These are phyloP conservation scores for Merops nubicus DNA, from an alignment of 2,113 vertebrate genomes.

Conservation along the genomic window DNA sequence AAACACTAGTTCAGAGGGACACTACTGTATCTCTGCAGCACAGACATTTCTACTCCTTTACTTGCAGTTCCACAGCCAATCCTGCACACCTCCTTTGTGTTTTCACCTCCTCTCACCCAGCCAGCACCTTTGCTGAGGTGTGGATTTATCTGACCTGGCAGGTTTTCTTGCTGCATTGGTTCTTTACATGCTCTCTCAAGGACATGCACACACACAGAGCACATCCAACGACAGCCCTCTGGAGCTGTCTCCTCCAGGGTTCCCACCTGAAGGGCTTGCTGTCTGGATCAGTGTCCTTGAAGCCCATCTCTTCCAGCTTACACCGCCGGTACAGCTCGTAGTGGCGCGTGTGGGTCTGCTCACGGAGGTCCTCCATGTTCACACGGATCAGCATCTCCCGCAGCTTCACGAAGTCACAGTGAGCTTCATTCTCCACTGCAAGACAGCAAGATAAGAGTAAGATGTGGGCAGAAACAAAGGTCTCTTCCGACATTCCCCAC, in stretches of 20 bases:
- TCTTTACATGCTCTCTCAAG: neutral
- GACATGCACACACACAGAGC: neutral
- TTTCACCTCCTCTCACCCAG: neutral
- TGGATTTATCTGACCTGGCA: slow-evolving; percentile 9
- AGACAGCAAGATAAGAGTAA: neutral
- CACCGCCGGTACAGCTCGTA: slow-evolving; percentile 97
- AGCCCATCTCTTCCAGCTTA: slow-evolving; percentile 99
- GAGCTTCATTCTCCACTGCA: slow-evolving; percentile 96
- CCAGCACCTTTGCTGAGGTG: neutral
- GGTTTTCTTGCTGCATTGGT: slow-evolving; percentile 9
- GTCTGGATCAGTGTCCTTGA: slow-evolving; percentile 97
- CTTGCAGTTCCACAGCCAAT: neutral
- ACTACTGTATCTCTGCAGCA: neutral
- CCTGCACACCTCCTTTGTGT: neutral
- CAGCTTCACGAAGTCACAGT: slow-evolving; percentile 97
- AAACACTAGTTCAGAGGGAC: neutral
- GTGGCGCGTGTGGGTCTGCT: slow-evolving; percentile 95
- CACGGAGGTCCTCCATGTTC: slow-evolving; percentile 98
- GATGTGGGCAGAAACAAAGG: neutral
- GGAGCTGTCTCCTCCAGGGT: neutral
- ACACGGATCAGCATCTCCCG: slow-evolving; percentile 97
- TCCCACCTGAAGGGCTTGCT: slow-evolving; percentile 96
- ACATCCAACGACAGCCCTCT: neutral
- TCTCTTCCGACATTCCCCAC: neutral
- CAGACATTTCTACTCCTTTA: neutral